Base-by-base conservation (phyloP, 2,113 vertebrate species). In the Pycnonotus jocosus region DNA sequence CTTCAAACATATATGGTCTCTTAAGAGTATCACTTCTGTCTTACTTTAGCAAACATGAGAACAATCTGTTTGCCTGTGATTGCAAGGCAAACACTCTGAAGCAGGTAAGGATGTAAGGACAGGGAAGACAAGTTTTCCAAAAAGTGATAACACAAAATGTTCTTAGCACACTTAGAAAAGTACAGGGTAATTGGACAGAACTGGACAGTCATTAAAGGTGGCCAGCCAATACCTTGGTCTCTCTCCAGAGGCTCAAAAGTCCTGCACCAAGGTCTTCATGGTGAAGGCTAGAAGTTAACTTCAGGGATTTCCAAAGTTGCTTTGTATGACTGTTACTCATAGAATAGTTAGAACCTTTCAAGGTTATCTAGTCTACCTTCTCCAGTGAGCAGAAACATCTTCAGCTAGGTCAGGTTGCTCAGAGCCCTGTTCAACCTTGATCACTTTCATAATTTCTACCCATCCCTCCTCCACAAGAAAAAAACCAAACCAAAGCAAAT, bases 401-500 rank as follows among this genome's bases (percentile, higher is more conserved):
- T 73, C 73, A 72, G 24, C 62, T 86, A 51, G 21, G 69, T 72
- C 33, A 57, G 28, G 31, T 61, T 85, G 33, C 47, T 69, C 14
- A 72, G 53, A 72, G 44, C 23, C 15, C 27, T 4, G 0, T 82
- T 31, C 48, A 45, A 3, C 27, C 21, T 50, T 81, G 47, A 66
- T 11, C 56, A 31, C 76, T 90, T 69, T 60, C 23, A 1, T 81
- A 48, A 81, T 54, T 71, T 88, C 61, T 79, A 37, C 14, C 8
- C 6, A 64, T 56, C 19, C 20, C 3, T 56, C 20, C 24, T 71
- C 28, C n/a, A 53, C 33, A 60, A 78, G 35, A 44, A 73, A 70
- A 71, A 58, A 81, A 28, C 0, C 1, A 6, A 4, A 27, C 0
- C 11, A 64, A 42, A 44, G 3, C 45, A 37, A 47, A 35, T 22